Conservation (phyloP, 2,113 vertebrate species). For the Erpornis zantholeuca region DNA sequence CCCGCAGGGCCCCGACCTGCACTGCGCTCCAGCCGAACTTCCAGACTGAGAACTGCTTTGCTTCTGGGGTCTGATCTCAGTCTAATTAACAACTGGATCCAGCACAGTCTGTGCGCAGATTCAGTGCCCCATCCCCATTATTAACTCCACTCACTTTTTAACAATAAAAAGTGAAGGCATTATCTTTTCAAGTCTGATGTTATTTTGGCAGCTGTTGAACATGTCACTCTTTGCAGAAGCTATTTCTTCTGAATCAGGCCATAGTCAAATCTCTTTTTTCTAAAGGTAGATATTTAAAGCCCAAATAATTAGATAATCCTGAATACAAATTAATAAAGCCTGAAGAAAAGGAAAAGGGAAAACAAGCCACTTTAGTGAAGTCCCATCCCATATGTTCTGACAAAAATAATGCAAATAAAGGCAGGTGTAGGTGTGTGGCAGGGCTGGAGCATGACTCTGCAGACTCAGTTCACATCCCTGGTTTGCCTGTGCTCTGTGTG, state of each 20-base stretch:
- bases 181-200: background rate
- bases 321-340: background rate
- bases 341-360: background rate
- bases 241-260: background rate
- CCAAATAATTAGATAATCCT: background rate
- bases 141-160: background rate
- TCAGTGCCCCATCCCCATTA: background rate
- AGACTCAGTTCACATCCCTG: background rate
- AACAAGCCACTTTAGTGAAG: background rate
- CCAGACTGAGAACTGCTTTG: background rate
- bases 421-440: background rate
- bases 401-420: background rate
- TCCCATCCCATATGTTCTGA: slow-evolving; percentile 9
- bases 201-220: slow-evolving; percentile 4
- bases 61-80: background rate
- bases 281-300: slow-evolving; percentile 9
- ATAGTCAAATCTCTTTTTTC: background rate
- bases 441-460: background rate
- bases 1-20: rapidly evolving
- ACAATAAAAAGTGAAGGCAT: background rate
- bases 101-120: background rate
- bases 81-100: background rate
- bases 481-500: background rate
- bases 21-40: rapidly evolving
- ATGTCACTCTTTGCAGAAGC: background rate